phyloP scores from a whole-genome alignment of 1,140 invertebrate genomes.

The Piezodorus guildinii region DNA sequence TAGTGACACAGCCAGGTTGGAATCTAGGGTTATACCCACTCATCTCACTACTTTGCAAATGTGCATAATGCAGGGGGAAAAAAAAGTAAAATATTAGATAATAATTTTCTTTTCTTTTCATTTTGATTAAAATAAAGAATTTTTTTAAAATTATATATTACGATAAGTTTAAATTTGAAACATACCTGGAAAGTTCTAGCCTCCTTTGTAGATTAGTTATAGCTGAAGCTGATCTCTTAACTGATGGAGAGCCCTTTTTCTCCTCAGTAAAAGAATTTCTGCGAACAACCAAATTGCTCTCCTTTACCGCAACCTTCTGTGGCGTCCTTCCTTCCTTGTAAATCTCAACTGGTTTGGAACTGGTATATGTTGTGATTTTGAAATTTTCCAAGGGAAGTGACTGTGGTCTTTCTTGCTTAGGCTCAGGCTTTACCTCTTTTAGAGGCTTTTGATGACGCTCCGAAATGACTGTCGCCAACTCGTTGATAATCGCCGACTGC shows the following conservation, averaged over 20 bases:
- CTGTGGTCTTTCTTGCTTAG: background rate
- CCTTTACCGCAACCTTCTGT: background rate
- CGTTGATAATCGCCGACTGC: conserved; percentile 14
- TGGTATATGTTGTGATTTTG: conserved; percentile 27
- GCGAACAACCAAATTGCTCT: background rate
- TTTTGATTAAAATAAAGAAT: background rate
- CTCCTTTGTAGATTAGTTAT: conserved; percentile 2
- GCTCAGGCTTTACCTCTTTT: background rate
- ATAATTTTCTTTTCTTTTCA: no score
- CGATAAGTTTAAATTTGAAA: background rate
- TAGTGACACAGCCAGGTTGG: no score
- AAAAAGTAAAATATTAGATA: no score
- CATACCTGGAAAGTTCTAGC: conserved; percentile 8
- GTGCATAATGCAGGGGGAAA: no score
- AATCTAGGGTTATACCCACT: no score
- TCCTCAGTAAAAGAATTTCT: conserved; percentile 8
- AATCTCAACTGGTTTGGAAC: conserved; percentile 25
- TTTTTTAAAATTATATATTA: background rate
- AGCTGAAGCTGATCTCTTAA: conserved; percentile 6
- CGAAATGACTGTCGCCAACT: conserved; percentile 3
- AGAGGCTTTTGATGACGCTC: background rate
- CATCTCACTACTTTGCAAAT: no score
- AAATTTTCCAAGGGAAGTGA: conserved; percentile 26
- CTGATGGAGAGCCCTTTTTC: background rate
- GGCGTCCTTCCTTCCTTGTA: conserved; percentile 24